Percentiles rank a stretch among this genome's conserved stretches.
Evolutionary conservation across 2,888 invertebrate species (phyloP).

Genomic region (Resseliella maxima): DNA sequence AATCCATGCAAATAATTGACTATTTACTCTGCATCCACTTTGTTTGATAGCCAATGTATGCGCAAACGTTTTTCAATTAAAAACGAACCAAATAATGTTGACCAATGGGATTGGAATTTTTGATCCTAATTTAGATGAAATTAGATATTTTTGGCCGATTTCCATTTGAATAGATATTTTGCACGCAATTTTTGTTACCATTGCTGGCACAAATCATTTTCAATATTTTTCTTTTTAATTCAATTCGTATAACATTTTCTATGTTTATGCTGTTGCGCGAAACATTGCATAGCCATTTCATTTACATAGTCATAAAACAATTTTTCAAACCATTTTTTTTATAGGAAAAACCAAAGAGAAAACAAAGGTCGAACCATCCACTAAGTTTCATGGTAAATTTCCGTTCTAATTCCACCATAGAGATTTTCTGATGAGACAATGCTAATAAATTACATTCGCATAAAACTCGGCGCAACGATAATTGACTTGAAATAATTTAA

Average conservation of each 20-base stretch:
- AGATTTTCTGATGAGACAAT: neutral
- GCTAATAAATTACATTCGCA: neutral
- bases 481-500: constrained; percentile 55
- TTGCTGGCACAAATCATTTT: neutral
- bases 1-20: constrained; percentile 1
- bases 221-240: neutral
- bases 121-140: constrained; percentile 35
- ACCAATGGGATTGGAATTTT: neutral
- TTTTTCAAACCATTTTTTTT: neutral
- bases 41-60: too few species aligned
- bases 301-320: constrained; percentile 36
- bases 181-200: neutral
- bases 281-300: neutral
- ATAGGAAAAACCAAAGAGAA: neutral
- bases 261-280: neutral
- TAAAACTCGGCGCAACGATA: constrained; percentile 1
- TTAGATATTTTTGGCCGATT: neutral
- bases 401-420: neutral
- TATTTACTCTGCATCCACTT: neutral
- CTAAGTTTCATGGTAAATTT: neutral
- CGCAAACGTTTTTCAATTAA: neutral
- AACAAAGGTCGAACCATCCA: neutral
- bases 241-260: neutral
- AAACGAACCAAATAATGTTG: neutral
- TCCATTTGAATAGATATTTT: neutral